These are phyloP conservation scores for Torymus texanus DNA, from an alignment of 2,888 invertebrate genomes.

Conservation along the genomic window DNA sequence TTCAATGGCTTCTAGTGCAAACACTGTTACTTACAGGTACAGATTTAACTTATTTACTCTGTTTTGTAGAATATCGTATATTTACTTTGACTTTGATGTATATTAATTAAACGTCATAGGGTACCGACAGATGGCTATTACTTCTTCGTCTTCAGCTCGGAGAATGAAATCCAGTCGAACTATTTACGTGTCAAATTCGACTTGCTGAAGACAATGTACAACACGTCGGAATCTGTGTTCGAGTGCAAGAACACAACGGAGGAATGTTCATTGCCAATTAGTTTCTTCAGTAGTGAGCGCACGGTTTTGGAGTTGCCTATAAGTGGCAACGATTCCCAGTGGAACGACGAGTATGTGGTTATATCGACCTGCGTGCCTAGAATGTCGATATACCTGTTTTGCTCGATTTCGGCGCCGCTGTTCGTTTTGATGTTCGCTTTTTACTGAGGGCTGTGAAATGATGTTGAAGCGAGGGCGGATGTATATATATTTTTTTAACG, in stretches of 20 bases:
- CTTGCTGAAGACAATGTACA: conserved; percentile 83
- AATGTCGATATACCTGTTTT: conserved; percentile 82
- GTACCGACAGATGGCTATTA: conserved; percentile 87
- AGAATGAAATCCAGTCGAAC: conserved; percentile 85
- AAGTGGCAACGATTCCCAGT: conserved; percentile 80
- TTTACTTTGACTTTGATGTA: conserved; percentile 41
- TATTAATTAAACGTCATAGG: conserved; percentile 72
- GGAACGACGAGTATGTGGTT: conserved; percentile 85
- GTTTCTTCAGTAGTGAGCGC: conserved; percentile 83
- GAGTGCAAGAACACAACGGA: conserved; percentile 81
- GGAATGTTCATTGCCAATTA: conserved; percentile 80
- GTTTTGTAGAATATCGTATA: no score
- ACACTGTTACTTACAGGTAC: conserved; percentile 83
- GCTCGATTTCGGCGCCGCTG: conserved; percentile 83
- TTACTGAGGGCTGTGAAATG: conserved; percentile 74
- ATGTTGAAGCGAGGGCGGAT: background rate
- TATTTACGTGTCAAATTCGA: conserved; percentile 83
- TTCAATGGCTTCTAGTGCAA: conserved; percentile 77
- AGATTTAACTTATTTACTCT: conserved; percentile 42
- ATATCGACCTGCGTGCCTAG: conserved; percentile 86
- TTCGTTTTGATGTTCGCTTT: conserved; percentile 84
- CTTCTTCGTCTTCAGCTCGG: conserved; percentile 89
- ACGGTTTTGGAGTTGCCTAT: conserved; percentile 83
- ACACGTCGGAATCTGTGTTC: conserved; percentile 79
- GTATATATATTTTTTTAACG: background rate